A percentile compares a stretch with the other conserved stretches of the same genome.
Conservation (phyloP, 2,113 vertebrate species). For the Mustelus asterias region DNA sequence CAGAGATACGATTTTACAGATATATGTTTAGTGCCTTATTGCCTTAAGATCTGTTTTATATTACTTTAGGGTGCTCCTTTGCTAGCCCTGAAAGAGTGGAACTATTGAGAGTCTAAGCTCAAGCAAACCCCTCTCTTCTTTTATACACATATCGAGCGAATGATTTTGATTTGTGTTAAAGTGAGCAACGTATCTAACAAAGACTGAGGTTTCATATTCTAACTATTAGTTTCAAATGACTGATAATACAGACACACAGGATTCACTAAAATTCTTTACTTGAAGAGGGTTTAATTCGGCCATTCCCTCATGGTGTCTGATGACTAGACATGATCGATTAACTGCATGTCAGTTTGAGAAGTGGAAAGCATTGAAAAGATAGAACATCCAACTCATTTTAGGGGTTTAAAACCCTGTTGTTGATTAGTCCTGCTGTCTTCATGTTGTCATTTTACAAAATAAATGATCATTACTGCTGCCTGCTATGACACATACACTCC, state of each 20-base stretch:
- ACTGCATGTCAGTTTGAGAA: slow-evolving; percentile 59
- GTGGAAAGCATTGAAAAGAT: slow-evolving; percentile 59
- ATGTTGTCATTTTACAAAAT: slow-evolving; percentile 58
- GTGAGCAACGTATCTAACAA: not conserved
- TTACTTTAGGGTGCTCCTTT: not conserved
- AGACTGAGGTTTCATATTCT: not conserved
- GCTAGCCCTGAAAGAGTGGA: not conserved
- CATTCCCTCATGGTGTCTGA: slow-evolving; percentile 59
- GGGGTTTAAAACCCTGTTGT: slow-evolving; percentile 54
- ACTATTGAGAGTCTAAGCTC: not conserved
- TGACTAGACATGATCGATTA: slow-evolving; percentile 69
- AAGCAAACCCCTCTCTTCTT: not conserved
- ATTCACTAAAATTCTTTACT: slow-evolving; percentile 65
- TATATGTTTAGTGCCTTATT: not conserved
- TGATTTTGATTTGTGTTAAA: slow-evolving; percentile 8
- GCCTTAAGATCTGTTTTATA: not conserved
- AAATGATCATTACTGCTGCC: slow-evolving; percentile 56
- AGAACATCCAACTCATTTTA: slow-evolving; percentile 56
- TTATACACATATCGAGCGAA: not conserved
- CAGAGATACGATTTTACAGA: not conserved
- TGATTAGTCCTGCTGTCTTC: slow-evolving; percentile 58
- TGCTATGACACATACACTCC: slow-evolving; percentile 46
- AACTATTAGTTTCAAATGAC: slow-evolving; percentile 56
- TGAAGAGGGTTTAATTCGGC: slow-evolving; percentile 68
- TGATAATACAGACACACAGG: slow-evolving; percentile 54